phyloP scores from a whole-genome alignment of 1,140 invertebrate genomes.

The Drosophila rufa region DNA sequence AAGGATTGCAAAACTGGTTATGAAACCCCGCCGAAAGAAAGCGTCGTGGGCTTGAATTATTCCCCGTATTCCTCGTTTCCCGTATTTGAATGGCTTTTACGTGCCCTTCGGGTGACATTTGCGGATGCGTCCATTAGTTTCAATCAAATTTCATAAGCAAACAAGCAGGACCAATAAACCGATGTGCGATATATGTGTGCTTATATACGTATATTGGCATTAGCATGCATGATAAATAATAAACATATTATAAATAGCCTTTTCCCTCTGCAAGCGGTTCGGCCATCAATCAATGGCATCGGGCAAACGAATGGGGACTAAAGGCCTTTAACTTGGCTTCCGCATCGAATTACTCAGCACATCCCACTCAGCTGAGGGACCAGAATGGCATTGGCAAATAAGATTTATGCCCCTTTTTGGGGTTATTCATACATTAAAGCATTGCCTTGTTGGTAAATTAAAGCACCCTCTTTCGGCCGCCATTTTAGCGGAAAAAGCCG shows the following conservation, averaged over 20 bases:
- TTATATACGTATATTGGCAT: conserved; percentile 41
- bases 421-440: conserved; percentile 42
- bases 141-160: conserved; percentile 77
- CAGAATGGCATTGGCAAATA: conserved; percentile 38
- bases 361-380: conserved; percentile 34
- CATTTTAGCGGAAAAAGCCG: not conserved
- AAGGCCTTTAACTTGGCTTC: conserved; percentile 31
- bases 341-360: conserved; percentile 62
- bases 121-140: conserved; percentile 71
- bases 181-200: conserved; percentile 21
- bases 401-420: conserved; percentile 40
- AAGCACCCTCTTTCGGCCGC: conserved; percentile 6
- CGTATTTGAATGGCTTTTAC: conserved; percentile 53
- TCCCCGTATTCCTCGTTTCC: conserved; percentile 7
- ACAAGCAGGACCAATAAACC: conserved; percentile 69
- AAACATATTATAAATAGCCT: conserved; percentile 81
- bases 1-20: conserved; percentile 31
- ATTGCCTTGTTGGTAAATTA: conserved; percentile 12
- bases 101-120: conserved; percentile 60
- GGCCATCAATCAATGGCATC: conserved; percentile 67
- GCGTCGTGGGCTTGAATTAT: conserved; percentile 1
- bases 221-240: conserved; percentile 71
- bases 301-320: conserved; percentile 30
- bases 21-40: not conserved
- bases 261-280: conserved; percentile 41